Evolutionary conservation across 2,113 vertebrate species (phyloP).

Genomic region (Himantopus leucocephalus): DNA sequence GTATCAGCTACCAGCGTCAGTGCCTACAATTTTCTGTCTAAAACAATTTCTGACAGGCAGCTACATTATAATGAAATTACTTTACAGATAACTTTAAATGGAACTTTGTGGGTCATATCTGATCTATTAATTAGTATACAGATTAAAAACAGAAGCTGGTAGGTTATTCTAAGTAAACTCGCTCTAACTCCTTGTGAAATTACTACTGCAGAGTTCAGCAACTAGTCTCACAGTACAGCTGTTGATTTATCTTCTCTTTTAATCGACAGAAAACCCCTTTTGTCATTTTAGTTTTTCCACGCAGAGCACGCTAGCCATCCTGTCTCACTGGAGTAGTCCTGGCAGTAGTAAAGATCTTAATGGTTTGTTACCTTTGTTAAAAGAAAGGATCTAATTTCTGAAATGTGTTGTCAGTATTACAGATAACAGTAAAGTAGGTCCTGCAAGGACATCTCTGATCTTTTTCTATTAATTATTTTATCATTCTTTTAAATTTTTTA

Average conservation of each 20-base stretch:
- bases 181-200: background rate
- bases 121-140: background rate
- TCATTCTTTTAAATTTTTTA: background rate
- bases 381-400: background rate
- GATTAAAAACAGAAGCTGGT: background rate
- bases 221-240: background rate
- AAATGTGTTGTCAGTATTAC: background rate
- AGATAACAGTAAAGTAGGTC: background rate
- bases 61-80: background rate
- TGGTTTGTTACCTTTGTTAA: background rate
- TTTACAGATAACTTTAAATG: background rate
- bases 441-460: background rate
- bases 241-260: background rate
- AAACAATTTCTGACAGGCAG: background rate
- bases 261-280: background rate
- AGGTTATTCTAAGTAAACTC: background rate
- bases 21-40: background rate
- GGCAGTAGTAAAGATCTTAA: background rate
- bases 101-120: background rate
- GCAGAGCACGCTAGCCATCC: fast-evolving
- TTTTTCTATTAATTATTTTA: background rate
- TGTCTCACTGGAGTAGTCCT: background rate
- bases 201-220: background rate
- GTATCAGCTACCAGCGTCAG: background rate
- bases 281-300: background rate